These are phyloP conservation scores for Struthidea cinerea DNA, from an alignment of 2,113 vertebrate species.

Conservation along the genomic window DNA sequence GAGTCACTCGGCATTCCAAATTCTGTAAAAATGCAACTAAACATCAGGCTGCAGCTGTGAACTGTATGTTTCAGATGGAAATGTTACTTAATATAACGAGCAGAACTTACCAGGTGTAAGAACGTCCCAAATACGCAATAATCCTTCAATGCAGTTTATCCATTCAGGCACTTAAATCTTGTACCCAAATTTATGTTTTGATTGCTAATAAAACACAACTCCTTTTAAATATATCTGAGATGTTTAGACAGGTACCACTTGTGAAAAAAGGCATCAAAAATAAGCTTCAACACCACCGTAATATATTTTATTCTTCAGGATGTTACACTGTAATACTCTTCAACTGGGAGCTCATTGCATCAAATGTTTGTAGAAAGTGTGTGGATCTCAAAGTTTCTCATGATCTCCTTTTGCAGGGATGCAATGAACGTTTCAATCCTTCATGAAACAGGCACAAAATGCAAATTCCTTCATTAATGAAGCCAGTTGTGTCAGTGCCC, in stretches of 20 bases:
- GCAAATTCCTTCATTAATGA: constrained; percentile 61
- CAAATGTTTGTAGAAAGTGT: constrained; percentile 67
- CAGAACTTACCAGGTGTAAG: constrained; percentile 68
- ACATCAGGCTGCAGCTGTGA: neutral
- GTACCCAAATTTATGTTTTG: constrained; percentile 58
- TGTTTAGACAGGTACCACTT: constrained; percentile 72
- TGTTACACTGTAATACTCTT: constrained; percentile 80
- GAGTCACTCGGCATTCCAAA: constrained; percentile 13
- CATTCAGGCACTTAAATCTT: constrained; percentile 65
- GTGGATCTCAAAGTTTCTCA: constrained; percentile 64
- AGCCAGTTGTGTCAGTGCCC: constrained; percentile 63
- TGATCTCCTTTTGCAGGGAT: constrained; percentile 61
- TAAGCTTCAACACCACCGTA: constrained; percentile 69
- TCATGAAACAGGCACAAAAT: constrained; percentile 69
- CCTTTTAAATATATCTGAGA: constrained; percentile 56
- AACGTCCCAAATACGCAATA: constrained; percentile 8
- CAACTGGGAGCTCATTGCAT: constrained; percentile 64
- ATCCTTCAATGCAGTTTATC: constrained; percentile 37
- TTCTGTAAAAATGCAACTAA: neutral
- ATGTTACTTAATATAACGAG: constrained; percentile 21
- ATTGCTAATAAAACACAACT: constrained; percentile 71
- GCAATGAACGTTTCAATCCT: constrained; percentile 57
- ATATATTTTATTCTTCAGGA: constrained; percentile 78
- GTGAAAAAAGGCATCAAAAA: constrained; percentile 85
- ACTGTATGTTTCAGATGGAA: neutral